Evolutionary conservation across 2,888 invertebrate species (phyloP), one percentile per base, ranked within the genome.

Genomic region (Cyrtodaria siliqua): DNA sequence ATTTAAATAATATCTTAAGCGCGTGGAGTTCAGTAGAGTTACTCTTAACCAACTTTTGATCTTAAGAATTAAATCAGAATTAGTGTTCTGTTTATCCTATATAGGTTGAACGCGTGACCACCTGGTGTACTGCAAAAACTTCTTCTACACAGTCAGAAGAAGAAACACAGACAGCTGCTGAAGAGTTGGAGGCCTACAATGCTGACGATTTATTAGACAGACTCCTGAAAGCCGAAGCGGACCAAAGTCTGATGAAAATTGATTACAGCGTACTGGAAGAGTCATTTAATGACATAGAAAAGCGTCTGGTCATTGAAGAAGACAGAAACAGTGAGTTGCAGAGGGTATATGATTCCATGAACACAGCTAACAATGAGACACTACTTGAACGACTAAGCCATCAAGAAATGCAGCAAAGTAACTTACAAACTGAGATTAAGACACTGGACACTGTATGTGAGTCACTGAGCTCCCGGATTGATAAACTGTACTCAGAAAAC

Each of bases 151-250:
- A 33, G 4, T 33, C 33, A 8, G 33, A 33, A 33, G 33, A 33
- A 33, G 33, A 53, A 18, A 64, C 63, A 12, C 42, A 53, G 16
- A 64, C 63, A 26, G 53, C 53, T 9, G 29, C 27, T 2, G 50
- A 62, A 6, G 63, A 64, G 26, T 64, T 44, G 1, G 63, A 64
- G 14, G 20, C 44, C 0, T 44, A 44, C 20, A 27, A n/a, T 29
- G 9, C 18, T 33, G 33, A 63, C 20, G 66, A 61, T 56, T 26
- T 66, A 3, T 20, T 76, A 1, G 62, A 52, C 33, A 56, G 73
- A 55, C 49, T 80, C 6, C 56, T 52, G 16, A 64, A 67, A 59
- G 59, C 76, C 12, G 82, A 82, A 64, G 60, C 63, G 60, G 29
- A 73, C 2, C 59, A 73, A 12, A 78, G 64, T 16, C 49, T 50